phyloP scores from a whole-genome alignment of 2,888 invertebrate genomes.

The Ormyrus labotus region DNA sequence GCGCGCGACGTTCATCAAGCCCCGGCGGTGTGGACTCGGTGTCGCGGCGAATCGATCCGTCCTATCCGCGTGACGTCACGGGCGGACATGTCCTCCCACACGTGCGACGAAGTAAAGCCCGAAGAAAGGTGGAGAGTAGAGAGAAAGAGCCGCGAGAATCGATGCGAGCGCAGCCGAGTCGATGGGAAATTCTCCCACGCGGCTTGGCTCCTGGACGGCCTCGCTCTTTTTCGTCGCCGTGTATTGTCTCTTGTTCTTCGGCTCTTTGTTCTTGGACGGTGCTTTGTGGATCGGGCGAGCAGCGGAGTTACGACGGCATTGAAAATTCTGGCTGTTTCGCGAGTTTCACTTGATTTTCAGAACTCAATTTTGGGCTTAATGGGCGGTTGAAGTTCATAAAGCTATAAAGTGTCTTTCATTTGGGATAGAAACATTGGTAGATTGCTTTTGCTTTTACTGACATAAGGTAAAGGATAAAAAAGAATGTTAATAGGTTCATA shows the following conservation, averaged over 20 bases:
- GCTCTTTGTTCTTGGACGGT: too few species aligned
- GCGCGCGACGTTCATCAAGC: background rate
- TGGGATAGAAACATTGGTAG: too few species aligned
- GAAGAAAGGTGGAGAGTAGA: background rate
- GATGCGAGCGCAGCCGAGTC: constrained; percentile 8
- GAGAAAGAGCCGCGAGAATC: background rate
- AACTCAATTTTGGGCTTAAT: too few species aligned
- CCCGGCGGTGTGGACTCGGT: background rate
- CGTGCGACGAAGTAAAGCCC: background rate
- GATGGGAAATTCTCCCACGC: constrained; percentile 32
- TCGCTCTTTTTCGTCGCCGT: background rate
- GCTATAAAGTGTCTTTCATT: too few species aligned
- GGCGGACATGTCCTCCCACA: constrained; percentile 6
- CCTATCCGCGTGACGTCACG: constrained; percentile 42
- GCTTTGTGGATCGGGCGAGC: too few species aligned
- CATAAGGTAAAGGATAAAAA: too few species aligned
- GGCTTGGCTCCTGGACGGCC: background rate
- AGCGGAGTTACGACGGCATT: too few species aligned
- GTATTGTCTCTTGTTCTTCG: background rate
- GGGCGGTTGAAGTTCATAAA: too few species aligned
- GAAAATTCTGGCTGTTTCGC: too few species aligned
- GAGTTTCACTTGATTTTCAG: too few species aligned
- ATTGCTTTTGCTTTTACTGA: too few species aligned
- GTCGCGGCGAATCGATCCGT: constrained; percentile 42
- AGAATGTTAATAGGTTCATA: too few species aligned